phyloP scores from a whole-genome alignment of 53 echinoderm and acorn worm species.

The Paracentrotus lividus region DNA sequence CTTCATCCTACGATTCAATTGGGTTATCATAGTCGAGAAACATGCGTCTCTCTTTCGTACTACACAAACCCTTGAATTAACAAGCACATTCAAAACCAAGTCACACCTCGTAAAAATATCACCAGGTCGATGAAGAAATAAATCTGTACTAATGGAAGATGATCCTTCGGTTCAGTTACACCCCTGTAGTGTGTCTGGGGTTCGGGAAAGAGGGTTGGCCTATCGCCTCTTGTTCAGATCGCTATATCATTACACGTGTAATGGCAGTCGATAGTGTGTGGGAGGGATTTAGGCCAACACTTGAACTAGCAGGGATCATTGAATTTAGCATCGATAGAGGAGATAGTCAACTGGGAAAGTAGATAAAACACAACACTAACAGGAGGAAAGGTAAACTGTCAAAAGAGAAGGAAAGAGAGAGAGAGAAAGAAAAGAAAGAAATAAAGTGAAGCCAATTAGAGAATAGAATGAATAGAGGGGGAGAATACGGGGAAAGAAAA shows the following conservation, averaged over 20 bases:
- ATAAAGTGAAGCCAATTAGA: too few relatives aligned
- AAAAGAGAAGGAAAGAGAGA: not conserved
- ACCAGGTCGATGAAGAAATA: too few relatives aligned
- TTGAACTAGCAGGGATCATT: not conserved
- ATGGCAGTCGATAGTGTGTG: not conserved
- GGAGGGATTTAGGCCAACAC: slow-evolving; percentile 5
- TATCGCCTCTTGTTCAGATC: not conserved
- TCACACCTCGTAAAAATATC: too few relatives aligned
- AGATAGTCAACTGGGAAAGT: not conserved
- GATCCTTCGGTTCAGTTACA: not conserved
- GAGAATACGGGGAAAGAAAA: not conserved
- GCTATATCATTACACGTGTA: slow-evolving; percentile 18
- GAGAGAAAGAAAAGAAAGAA: not conserved
- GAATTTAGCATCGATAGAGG: not conserved
- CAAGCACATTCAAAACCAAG: too few relatives aligned
- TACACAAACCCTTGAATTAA: too few relatives aligned
- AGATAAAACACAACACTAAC: not conserved
- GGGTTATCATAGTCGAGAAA: too few relatives aligned
- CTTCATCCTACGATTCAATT: too few relatives aligned
- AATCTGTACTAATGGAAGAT: too few relatives aligned
- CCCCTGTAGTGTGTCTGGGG: too few relatives aligned
- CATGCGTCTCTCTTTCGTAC: too few relatives aligned
- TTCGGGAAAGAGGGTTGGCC: not conserved
- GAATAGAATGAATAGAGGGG: not conserved
- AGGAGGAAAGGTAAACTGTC: not conserved